Base-by-base conservation (phyloP, 2,113 vertebrate species). In the Philantomba maxwellii region DNA sequence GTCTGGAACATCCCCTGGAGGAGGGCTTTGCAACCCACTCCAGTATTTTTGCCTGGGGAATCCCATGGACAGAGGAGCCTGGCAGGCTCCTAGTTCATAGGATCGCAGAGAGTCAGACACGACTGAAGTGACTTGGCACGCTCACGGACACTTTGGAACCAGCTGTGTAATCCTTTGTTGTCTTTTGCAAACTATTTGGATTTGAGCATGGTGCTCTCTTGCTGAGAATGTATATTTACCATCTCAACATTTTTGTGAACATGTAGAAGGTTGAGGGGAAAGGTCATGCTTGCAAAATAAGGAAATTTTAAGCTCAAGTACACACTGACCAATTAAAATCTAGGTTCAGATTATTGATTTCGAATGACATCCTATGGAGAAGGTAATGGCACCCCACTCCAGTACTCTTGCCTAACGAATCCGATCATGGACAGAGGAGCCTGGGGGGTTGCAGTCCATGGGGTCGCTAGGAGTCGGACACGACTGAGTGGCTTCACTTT, bases 161-260 rank as follows among this genome's bases (percentile, higher is more conserved):
- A 73, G 21, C 6, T 36, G n/a, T 19, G 26, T 58, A 16, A 0
- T 86, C 92, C 30, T 25, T 36, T 43, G 5, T 30, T 43, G 21
- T 75, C 86, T 83, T 94, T 77, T 77, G 75, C 77, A 80, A 80
- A 92, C 70, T 25, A 23, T 39, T 96, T 89, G 36, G 51, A 78
- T 58, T 75, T 78, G 51, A 84, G 86, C 75, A 57, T 8, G 17
- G 39, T 39, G 19, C 87, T 95, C 58, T 16, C 86, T 87, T 93
- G 70, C 90, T 90, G 80, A 66, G 58, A 94, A 15, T 89, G n/a
- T 94, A 15, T 60, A 21, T 53, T 88, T 96, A 89, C 77, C 43
- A 12, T 77, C 14, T 55, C 23, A 60, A 15, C 60, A 30, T 62
- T 75, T 97, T 94, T 98, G 66, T 94, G 82, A 93, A 82, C 23